Base-by-base conservation (phyloP, 2,888 invertebrate species). In the Apamea anceps region DNA sequence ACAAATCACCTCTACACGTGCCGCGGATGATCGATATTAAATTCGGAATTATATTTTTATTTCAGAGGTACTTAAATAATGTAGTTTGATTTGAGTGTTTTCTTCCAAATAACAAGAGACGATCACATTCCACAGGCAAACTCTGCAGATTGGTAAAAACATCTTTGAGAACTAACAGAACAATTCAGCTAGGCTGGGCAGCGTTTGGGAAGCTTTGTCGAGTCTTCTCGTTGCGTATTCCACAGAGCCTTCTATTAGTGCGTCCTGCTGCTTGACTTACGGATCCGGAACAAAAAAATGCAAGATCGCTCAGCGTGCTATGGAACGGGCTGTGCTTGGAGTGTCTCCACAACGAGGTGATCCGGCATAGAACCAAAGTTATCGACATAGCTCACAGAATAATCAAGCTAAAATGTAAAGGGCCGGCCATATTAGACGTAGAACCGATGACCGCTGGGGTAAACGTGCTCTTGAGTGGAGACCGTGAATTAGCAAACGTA, bases 1-100 rank as follows among this genome's bases (percentile, higher is more conserved):
- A 63, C 18, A n/a, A 76, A 57, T 76, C 18, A 75, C 48, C 6
- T 25, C 0, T 63, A 72, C 71, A 72, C 45, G 57, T 15, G 72
- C 48, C 42, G n/a, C 67, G 67, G 15, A 18, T 63, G 21, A 10
- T 3, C 1, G 8, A 8, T 15, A 62, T 62, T 62, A 62, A 63
- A 18, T 63, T 32, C n/a, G 28, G 28, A 63, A 63, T 32, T 21
- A 4, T 21, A 63, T 32, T 32, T 4, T 63, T 10, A 10, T 32
- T 10, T 32, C 21, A 21, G 62, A 62, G 28, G 6, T 28, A 15
- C 6, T 15, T 15, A 13, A n/a, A 60, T n/a, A 60, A 12, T 60
- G 60, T 13, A 13, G 13, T 0, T 28, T 28, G 13, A 62, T 28
- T 62, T 62, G 28, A 62, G 10, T 32, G 32, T 32, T 63, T 32